phyloP scores from a whole-genome alignment of 2,797 vertebrate species.

The Enteromius thamalakanensis region DNA sequence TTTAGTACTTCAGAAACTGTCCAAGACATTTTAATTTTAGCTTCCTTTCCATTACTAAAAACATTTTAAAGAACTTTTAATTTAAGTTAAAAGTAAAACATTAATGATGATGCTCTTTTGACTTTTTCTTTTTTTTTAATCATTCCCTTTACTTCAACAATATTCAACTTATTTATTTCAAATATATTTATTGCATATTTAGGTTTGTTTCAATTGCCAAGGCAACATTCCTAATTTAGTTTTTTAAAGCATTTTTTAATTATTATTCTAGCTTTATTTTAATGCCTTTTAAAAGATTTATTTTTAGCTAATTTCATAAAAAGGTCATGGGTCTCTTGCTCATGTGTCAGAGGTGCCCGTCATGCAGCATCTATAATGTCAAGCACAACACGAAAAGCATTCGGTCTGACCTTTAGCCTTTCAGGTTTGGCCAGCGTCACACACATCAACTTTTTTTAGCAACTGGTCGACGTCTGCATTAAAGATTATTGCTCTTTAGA shows the following conservation, averaged over 20 bases:
- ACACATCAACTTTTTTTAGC: conserved; percentile 42
- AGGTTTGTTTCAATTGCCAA: neutral
- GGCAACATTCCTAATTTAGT: neutral
- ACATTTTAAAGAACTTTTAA: neutral
- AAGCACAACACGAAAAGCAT: conserved; percentile 20
- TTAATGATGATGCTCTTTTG: neutral
- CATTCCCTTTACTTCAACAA: neutral
- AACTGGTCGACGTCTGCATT: neutral
- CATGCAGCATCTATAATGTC: neutral
- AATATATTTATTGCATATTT: neutral
- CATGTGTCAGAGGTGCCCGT: neutral
- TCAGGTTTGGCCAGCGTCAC: conserved; percentile 2
- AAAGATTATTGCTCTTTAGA: conserved; percentile 4
- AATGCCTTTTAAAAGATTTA: neutral
- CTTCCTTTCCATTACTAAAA: neutral
- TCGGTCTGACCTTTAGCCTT: conserved; percentile 33
- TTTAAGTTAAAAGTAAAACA: neutral
- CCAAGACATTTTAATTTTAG: neutral
- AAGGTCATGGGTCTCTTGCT: neutral
- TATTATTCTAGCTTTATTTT: neutral
- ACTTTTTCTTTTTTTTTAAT: neutral
- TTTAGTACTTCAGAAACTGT: neutral
- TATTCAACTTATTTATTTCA: neutral
- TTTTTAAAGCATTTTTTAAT: neutral
- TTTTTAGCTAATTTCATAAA: neutral